Percentiles rank a stretch among this genome's conserved stretches.
Conservation (phyloP, 2,113 vertebrate genomes). For the Macroglossus sobrinus region DNA sequence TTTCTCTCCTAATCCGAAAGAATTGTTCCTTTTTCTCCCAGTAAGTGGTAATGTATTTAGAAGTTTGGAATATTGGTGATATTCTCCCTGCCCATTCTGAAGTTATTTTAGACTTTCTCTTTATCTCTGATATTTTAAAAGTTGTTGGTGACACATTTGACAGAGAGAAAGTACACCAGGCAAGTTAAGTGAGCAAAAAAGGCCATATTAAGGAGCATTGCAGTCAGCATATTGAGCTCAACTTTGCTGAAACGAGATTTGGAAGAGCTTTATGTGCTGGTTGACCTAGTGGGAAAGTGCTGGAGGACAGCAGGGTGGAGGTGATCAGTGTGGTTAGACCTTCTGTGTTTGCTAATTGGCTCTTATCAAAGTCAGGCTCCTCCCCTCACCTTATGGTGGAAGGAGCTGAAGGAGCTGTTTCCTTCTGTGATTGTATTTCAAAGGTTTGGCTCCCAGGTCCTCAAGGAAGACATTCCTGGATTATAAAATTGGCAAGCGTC, state of each 20-base stretch:
- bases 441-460: not conserved
- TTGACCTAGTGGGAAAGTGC: not conserved
- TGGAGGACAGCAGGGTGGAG: accelerated
- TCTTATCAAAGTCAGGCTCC: not conserved
- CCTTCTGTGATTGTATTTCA: not conserved
- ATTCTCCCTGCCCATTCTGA: not conserved
- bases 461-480: not conserved
- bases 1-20: too few relatives aligned
- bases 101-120: not conserved
- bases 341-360: not conserved
- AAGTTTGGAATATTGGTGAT: not conserved
- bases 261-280: not conserved
- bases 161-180: not conserved
- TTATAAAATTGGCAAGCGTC: not conserved
- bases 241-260: not conserved
- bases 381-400: not conserved
- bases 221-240: not conserved
- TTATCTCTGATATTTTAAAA: not conserved
- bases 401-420: not conserved
- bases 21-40: too few relatives aligned
- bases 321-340: not conserved
- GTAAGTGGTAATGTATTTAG: too few relatives aligned
- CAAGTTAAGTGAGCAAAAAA: not conserved
- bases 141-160: not conserved
- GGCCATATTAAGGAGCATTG: not conserved